These are phyloP conservation scores for Bos javanicus DNA, from an alignment of 2,113 vertebrate genomes.

Conservation along the genomic window DNA sequence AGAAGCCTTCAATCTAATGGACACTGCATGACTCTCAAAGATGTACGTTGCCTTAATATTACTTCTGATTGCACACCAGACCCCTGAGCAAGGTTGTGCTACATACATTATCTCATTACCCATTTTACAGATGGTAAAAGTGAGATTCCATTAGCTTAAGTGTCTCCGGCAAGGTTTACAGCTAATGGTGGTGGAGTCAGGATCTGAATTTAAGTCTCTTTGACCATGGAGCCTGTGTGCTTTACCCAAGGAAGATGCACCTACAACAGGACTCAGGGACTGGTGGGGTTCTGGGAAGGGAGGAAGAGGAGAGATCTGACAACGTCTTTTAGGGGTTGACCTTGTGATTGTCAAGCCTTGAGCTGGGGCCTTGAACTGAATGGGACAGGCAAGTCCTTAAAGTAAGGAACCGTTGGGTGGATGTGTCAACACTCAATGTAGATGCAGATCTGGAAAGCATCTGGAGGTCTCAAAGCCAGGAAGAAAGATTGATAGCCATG, in stretches of 20 bases:
- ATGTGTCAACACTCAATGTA: not conserved
- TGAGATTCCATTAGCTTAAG: not conserved
- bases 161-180: not conserved
- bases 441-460: not conserved
- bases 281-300: not conserved
- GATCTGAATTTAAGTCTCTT: not conserved
- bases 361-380: not conserved
- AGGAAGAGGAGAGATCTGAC: not conserved
- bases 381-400: not conserved
- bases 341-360: not conserved
- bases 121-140: not conserved
- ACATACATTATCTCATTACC: not conserved
- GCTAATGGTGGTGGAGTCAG: not conserved
- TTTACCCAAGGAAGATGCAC: not conserved
- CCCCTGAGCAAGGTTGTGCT: not conserved
- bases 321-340: not conserved
- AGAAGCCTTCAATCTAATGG: not conserved
- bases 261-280: not conserved
- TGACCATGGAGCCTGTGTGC: not conserved
- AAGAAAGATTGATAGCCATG: not conserved
- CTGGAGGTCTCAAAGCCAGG: not conserved
- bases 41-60: not conserved
- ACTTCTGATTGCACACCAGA: not conserved
- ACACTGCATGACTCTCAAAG: not conserved
- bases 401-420: fast-evolving